Evolutionary conservation across 2,113 vertebrate species (phyloP), one percentile per base, ranked within the genome.

Genomic region (Acanthisitta chloris): DNA sequence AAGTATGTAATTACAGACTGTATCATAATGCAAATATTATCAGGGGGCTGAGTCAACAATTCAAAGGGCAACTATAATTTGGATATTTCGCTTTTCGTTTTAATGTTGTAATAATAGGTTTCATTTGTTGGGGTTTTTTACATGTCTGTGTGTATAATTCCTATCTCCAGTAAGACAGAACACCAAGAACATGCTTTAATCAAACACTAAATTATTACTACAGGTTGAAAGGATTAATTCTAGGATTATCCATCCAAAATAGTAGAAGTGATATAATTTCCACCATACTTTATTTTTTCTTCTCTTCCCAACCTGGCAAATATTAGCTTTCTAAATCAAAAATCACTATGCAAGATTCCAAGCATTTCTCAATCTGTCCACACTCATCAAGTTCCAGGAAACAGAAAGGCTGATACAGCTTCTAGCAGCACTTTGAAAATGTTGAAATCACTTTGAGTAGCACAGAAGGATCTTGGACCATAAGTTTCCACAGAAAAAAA

Each of bases 241-340:
- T 25, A 48, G 29, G 5, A 33, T 57, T 49, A 49, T 14, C 12
- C 19, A 74, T 29, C 23, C 33, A 61, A 80, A 88, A 8, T 9
- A 67, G 33, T 34, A 62, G 40, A 70, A 74, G 2, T 49, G 7
- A 51, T 43, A 34, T 2, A 67, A 46, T 17, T 76, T 66, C 58
- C 24, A 45, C 3, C 3, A 3, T 31, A 13, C 2, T 33, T 43
- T 52, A 2, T 61, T 36, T 1, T 25, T 4, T 3, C 16, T 33
- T 6, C 9, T 64, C 58, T 74, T 29, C n/a, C 15, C n/a, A 62
- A 21, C 8, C 11, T 64, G 57, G 33, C 11, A 82, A 82, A 80
- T 61, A 72, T 16, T 69, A 51, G 6, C 31, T 90, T 93, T 95
- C 40, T 59, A 62, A 86, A 36, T 80, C 23, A 86, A 69, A 90